Percentiles rank a stretch among this genome's conserved stretches.
phyloP scores from a whole-genome alignment of 2,888 invertebrate genomes.

The Acanthococcus lagerstroemiae region DNA sequence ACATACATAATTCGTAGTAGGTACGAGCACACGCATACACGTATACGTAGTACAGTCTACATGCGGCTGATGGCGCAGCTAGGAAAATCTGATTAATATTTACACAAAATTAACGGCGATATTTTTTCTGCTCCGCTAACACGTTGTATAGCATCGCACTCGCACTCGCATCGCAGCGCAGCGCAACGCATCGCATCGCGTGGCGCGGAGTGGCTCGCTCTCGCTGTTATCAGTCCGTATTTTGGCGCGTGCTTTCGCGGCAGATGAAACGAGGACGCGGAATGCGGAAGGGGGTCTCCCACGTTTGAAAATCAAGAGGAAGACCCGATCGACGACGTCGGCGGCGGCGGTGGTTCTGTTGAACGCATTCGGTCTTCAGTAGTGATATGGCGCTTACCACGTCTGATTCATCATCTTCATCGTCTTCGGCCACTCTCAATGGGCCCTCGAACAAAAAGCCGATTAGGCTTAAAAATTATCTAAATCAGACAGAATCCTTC shows the following conservation, averaged over 20 bases:
- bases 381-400: constrained; percentile 29
- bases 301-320: constrained; percentile 22
- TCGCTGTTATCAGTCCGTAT: constrained; percentile 25
- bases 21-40: background rate
- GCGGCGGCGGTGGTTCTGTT: constrained; percentile 27
- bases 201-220: background rate
- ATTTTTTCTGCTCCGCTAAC: background rate
- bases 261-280: constrained; percentile 13
- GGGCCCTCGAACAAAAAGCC: constrained; percentile 23
- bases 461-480: constrained; percentile 23
- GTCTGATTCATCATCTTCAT: constrained; percentile 15
- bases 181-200: background rate
- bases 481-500: constrained; percentile 10
- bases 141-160: background rate
- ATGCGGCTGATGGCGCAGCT: background rate
- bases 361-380: constrained; percentile 25
- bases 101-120: constrained; percentile 16
- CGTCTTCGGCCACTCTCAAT: constrained; percentile 24
- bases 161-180: no score
- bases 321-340: constrained; percentile 12
- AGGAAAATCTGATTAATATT: constrained; percentile 20
- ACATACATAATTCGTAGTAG: no score
- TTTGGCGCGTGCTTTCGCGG: constrained; percentile 27
- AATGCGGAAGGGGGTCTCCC: constrained; percentile 18
- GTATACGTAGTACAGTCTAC: background rate